A percentile compares a stretch with the other conserved stretches of the same genome.
phyloP scores from a whole-genome alignment of 2,797 vertebrate species.

The Chrosomus eos region DNA sequence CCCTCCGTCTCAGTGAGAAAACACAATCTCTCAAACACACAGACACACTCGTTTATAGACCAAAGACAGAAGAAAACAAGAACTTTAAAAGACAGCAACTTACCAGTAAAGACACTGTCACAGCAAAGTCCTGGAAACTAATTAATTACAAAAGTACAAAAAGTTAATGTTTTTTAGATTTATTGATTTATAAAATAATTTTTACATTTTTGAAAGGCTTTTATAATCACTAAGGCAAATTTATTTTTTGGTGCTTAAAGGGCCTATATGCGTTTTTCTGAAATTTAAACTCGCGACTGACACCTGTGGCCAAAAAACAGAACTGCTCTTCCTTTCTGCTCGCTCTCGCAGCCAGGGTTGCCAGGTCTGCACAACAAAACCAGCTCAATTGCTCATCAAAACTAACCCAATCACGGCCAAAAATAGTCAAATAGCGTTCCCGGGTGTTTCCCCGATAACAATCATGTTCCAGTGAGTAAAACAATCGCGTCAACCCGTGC shows the following conservation, averaged over 20 bases:
- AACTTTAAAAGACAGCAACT: background rate
- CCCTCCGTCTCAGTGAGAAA: constrained; percentile 89
- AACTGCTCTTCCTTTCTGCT: too few species aligned
- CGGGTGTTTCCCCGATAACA: too few species aligned
- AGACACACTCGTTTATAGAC: background rate
- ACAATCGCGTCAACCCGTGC: too few species aligned
- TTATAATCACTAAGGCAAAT: background rate
- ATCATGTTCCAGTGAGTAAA: too few species aligned
- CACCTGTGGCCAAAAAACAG: too few species aligned
- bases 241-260: background rate
- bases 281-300: too few species aligned
- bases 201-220: background rate
- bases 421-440: too few species aligned
- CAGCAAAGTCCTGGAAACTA: background rate
- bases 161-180: background rate
- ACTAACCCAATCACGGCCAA: too few species aligned
- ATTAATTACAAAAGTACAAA: background rate
- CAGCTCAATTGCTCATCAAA: too few species aligned
- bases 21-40: constrained; percentile 16
- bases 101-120: background rate
- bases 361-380: too few species aligned
- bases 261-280: too few species aligned
- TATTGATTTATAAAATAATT: background rate
- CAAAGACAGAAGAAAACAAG: background rate
- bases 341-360: too few species aligned